Percentiles rank a stretch among this genome's conserved stretches.
These are phyloP conservation scores for Prinia subflava DNA, from an alignment of 2,113 vertebrate genomes.

Conservation along the genomic window DNA sequence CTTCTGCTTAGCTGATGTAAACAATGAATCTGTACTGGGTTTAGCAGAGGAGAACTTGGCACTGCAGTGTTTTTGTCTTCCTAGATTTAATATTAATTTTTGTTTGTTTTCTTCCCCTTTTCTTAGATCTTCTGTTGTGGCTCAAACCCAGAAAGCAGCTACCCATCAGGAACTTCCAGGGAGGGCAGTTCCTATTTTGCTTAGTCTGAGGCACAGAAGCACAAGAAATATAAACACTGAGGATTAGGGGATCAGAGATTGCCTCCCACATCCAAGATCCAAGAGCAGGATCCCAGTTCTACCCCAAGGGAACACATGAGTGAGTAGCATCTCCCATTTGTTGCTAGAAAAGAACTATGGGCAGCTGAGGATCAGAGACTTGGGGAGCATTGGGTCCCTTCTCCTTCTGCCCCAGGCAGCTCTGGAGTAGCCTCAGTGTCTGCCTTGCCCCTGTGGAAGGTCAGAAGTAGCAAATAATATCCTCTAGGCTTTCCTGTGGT, in stretches of 20 bases:
- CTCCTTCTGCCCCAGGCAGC: background rate
- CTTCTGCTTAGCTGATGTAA: constrained; percentile 36
- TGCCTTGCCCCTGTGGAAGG: background rate
- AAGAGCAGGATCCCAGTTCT: background rate
- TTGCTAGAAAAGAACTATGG: background rate
- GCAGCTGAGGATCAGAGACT: background rate
- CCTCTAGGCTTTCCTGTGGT: background rate
- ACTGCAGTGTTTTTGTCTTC: background rate
- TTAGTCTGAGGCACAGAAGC: background rate
- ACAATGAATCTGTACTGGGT: background rate
- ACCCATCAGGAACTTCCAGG: background rate
- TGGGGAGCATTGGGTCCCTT: background rate
- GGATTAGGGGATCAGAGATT: background rate
- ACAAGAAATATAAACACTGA: background rate
- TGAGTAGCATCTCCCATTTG: background rate
- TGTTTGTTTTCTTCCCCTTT: background rate
- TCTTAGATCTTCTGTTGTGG: background rate
- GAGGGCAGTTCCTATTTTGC: background rate
- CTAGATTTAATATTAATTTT: background rate
- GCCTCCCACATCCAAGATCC: background rate
- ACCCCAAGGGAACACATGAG: background rate
- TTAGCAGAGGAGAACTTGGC: background rate
- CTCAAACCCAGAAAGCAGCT: background rate
- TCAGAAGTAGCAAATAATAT: background rate
- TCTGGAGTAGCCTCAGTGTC: background rate